Conservation (phyloP, 2,888 invertebrate genomes). For the Thecocarcelia acutangulata region DNA sequence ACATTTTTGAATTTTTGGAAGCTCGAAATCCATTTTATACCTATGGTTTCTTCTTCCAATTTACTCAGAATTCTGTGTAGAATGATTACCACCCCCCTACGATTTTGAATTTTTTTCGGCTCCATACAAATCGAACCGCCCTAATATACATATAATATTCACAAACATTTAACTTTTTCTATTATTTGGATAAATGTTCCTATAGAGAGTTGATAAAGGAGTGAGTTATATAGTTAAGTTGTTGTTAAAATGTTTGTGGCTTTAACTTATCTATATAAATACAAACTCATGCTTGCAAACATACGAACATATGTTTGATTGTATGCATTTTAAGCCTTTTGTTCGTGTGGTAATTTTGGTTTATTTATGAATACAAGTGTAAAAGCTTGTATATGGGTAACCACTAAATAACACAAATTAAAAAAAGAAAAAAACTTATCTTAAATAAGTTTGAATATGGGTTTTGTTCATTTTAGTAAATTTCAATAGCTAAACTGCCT, state of each 20-base stretch:
- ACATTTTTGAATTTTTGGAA: too few species aligned
- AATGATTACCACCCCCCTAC: too few species aligned
- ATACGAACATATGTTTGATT: neutral
- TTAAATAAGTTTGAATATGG: constrained; percentile 49
- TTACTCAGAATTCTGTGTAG: too few species aligned
- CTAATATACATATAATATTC: too few species aligned
- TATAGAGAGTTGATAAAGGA: constrained; percentile 6
- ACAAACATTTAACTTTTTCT: constrained; percentile 23
- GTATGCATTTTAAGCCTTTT: constrained; percentile 59
- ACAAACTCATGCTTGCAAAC: neutral
- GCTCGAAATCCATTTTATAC: too few species aligned
- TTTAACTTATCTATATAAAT: constrained; percentile 31
- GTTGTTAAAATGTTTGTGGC: constrained; percentile 60
- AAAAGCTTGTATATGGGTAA: constrained; percentile 40
- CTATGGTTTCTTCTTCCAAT: too few species aligned
- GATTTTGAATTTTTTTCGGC: too few species aligned
- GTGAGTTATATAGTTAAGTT: constrained; percentile 37
- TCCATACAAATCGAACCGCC: too few species aligned
- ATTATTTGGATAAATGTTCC: constrained; percentile 28
- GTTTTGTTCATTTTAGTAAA: constrained; percentile 52
- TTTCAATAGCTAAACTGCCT: constrained; percentile 40
- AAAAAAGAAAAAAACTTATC: constrained; percentile 55
- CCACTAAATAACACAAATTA: constrained; percentile 62
- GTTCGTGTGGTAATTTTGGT: constrained; percentile 54
- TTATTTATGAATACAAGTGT: constrained; percentile 37